Base-by-base conservation (phyloP, 2,113 vertebrate genomes). In the Chitala chitala region DNA sequence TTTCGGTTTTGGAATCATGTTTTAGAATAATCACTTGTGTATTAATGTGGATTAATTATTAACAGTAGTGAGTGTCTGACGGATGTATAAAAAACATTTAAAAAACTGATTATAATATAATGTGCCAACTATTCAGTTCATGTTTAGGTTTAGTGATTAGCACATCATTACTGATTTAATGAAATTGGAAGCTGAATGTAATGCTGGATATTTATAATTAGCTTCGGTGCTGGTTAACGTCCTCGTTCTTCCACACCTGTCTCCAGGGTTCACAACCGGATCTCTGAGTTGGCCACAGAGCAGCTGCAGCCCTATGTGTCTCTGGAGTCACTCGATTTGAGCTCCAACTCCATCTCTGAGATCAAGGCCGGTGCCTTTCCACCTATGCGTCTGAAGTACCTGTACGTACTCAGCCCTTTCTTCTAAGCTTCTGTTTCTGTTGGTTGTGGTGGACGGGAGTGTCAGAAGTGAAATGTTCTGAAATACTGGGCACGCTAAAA, bases 261-360 rank as follows among this genome's bases (percentile, higher is more conserved):
- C 84, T 87, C 50, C 85, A 94, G 92, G 80, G 87, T 92, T 9
- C 92, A 93, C 80, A 94, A 94, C 79, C 78, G 84, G 76, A 88
- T 94, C 42, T 76, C 86, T 74, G 90, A 92, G 84, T 84, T 94
- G 77, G 85, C 84, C 75, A 82, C 88, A 71, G 89, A 91, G 65
- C 85, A 83, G 0, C 87, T 94, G 36, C 91, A 91, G 75, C 83
- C 88, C 76, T 94, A 91, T 66, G 75, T 84, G 77, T 89, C 90
- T 3, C 72, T 94, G 68, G 91, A 94, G 83, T 91, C 80, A 69
- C 88, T 94, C 50, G 92, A 94, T 78, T 87, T 94, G 64, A 93
- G 92, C 79, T 92, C 90, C 76, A 94, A 94, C 75, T 77, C 90
- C 13, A 92, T 94, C 77, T 88, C 90, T 2, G 91, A 93, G 89